phyloP scores from a whole-genome alignment of 2,113 vertebrate genomes.

The Collichthys lucidus region DNA sequence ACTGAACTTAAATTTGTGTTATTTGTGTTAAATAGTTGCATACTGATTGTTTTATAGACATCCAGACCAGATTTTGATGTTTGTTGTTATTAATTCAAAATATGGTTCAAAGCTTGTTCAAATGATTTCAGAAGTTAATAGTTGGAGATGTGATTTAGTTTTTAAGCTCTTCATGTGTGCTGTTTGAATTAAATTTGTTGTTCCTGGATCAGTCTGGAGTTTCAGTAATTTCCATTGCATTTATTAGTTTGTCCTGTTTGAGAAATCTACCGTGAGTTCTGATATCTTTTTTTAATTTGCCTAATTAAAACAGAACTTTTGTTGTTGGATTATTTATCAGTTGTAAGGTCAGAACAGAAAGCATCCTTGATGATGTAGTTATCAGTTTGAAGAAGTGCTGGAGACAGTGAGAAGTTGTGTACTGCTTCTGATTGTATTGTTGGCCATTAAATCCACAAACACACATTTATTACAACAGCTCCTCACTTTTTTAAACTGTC shows the following conservation, averaged over 20 bases:
- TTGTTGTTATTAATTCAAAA: conserved; percentile 6
- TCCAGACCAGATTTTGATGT: not conserved
- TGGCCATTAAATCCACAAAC: too few relatives aligned
- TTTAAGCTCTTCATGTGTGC: not conserved
- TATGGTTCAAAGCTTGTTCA: not conserved
- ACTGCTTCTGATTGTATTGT: not conserved
- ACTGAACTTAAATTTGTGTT: too few relatives aligned
- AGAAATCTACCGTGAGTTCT: conserved; percentile 54
- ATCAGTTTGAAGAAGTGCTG: not conserved
- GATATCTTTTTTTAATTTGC: not conserved
- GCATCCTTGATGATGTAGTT: not conserved
- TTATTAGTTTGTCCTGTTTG: conserved; percentile 35
- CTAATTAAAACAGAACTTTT: not conserved
- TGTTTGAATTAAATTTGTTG: conserved; percentile 11
- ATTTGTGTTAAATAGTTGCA: too few relatives aligned
- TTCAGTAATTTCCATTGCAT: not conserved
- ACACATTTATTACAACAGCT: too few relatives aligned
- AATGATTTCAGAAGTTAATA: not conserved
- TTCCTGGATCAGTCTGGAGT: conserved; percentile 62
- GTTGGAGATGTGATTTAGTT: not conserved
- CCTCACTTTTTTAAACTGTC: too few relatives aligned
- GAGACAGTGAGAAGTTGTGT: not conserved
- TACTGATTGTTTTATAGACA: too few relatives aligned
- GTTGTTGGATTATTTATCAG: not conserved
- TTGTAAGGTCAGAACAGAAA: not conserved